A percentile compares a stretch with the other conserved stretches of the same genome.
These are phyloP conservation scores for Troilus luridus DNA, from an alignment of 2,888 invertebrate genomes.

Conservation along the genomic window DNA sequence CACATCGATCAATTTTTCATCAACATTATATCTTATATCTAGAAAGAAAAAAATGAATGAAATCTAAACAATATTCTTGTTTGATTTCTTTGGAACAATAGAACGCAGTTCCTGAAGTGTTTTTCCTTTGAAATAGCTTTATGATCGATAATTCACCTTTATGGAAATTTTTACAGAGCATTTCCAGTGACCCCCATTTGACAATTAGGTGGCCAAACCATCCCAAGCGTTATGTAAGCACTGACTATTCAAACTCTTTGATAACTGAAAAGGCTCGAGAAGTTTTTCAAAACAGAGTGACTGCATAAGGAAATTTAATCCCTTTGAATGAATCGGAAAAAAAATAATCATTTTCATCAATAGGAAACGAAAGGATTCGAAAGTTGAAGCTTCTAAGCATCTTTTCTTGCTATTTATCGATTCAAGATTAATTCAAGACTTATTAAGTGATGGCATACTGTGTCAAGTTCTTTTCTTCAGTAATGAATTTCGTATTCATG, in stretches of 20 bases:
- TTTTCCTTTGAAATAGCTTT: neutral
- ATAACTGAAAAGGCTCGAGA: neutral
- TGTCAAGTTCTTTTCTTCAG: neutral
- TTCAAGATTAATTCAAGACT: neutral
- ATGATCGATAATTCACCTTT: neutral
- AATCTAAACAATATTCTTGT: neutral
- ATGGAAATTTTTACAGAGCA: neutral
- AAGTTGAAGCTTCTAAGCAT: neutral
- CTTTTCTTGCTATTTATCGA: neutral
- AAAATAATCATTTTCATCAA: neutral
- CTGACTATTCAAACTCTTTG: neutral
- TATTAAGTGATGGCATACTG: neutral
- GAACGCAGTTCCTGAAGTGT: neutral
- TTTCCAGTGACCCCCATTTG: neutral
- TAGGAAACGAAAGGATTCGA: neutral
- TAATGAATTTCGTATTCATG: neutral
- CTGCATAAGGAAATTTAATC: neutral
- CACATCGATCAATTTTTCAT: no score
- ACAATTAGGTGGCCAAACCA: neutral
- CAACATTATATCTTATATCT: no score
- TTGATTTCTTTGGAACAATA: neutral
- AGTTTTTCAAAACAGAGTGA: neutral
- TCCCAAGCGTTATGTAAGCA: neutral
- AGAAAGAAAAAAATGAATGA: neutral
- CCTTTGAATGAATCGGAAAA: neutral